Conservation (phyloP, 2,113 vertebrate species). For the Fukomys damarensis region DNA sequence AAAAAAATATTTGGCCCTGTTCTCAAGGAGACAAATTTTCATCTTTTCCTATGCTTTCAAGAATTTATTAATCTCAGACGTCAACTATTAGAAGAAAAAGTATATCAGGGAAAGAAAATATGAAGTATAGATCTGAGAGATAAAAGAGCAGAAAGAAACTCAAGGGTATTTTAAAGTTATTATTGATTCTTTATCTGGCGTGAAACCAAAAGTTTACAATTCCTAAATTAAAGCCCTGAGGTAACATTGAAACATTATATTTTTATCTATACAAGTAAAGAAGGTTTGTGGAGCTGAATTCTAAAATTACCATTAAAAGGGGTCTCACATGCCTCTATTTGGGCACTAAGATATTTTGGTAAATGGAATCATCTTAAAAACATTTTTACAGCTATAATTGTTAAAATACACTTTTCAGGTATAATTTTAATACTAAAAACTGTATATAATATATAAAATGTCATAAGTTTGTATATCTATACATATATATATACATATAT, state of each 20-base stretch:
- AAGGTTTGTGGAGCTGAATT: background rate
- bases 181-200: constrained; percentile 53
- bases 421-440: background rate
- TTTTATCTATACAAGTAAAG: constrained; percentile 19
- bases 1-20: constrained; percentile 62
- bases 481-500: too few species aligned
- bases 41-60: constrained; percentile 76
- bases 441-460: background rate
- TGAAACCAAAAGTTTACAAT: constrained; percentile 57
- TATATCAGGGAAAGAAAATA: constrained; percentile 57
- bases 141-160: constrained; percentile 60
- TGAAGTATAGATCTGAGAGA: constrained; percentile 63
- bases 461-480: background rate
- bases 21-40: constrained; percentile 81
- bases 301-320: constrained; percentile 21
- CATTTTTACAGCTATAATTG: background rate
- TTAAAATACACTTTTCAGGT: background rate
- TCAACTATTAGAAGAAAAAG: constrained; percentile 65
- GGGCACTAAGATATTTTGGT: background rate
- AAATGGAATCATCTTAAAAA: background rate
- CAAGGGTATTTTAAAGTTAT: constrained; percentile 39
- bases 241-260: constrained; percentile 39
- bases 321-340: background rate
- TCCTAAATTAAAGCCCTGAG: constrained; percentile 64
- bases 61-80: constrained; percentile 76